Percentiles rank a stretch among this genome's conserved stretches.
phyloP scores from a whole-genome alignment of 2,113 vertebrate species.

The Amphiprion percula region DNA sequence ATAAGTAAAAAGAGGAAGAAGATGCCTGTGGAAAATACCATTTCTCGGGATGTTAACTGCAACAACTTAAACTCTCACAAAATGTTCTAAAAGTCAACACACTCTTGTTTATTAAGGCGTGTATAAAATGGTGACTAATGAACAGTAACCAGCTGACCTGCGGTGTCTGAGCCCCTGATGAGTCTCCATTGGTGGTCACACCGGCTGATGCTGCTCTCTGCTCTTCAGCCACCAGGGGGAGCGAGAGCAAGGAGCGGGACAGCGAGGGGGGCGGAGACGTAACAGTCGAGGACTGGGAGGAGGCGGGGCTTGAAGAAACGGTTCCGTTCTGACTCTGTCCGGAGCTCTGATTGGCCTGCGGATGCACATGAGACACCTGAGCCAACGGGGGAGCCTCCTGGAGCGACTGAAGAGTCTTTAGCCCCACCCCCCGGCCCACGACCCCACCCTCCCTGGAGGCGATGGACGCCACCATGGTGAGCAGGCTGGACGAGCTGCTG shows the following conservation, averaged over 20 bases:
- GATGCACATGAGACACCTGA: conserved; percentile 76
- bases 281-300: conserved; percentile 36
- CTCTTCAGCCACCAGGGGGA: conserved; percentile 42
- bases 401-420: conserved; percentile 82
- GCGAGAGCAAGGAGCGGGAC: conserved; percentile 42
- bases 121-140: not conserved
- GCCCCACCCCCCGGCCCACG: conserved; percentile 76
- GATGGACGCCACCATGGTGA: conserved; percentile 81
- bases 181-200: conserved; percentile 63
- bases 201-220: conserved; percentile 38
- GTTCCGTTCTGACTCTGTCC: conserved; percentile 55
- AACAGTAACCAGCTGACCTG: conserved; percentile 66
- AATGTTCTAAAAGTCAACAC: too few relatives aligned
- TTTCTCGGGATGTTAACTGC: too few relatives aligned
- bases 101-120: too few relatives aligned
- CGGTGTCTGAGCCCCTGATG: conserved; percentile 36
- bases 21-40: too few relatives aligned
- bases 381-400: conserved; percentile 69
- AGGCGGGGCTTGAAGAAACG: conserved; percentile 28
- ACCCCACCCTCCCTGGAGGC: conserved; percentile 73
- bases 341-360: conserved; percentile 68
- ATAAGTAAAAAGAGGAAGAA: too few relatives aligned
- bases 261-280: conserved; percentile 35
- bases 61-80: too few relatives aligned
- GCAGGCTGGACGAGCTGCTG: conserved; percentile 79